phyloP scores from a whole-genome alignment of 2,888 invertebrate species.

The Leptogaster cylindrica region DNA sequence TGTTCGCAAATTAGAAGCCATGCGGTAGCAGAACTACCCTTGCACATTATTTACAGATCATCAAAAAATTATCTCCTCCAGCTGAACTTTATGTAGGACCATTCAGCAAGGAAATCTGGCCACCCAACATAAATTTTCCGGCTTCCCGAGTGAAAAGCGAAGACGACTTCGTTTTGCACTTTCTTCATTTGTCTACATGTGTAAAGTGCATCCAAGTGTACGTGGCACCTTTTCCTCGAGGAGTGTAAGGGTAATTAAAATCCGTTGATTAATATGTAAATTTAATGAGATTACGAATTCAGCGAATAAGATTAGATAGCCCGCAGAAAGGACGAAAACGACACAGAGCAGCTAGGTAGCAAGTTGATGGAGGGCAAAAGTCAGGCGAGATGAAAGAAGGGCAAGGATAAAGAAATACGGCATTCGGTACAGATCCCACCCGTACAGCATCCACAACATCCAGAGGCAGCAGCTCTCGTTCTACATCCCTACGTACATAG shows the following conservation, averaged over 20 bases:
- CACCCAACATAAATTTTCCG: not conserved
- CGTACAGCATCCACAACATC: not conserved
- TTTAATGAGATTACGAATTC: slow-evolving; percentile 96
- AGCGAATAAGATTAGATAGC: slow-evolving; percentile 73
- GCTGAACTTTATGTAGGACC: not conserved
- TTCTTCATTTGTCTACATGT: slow-evolving; percentile 39
- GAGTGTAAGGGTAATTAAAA: slow-evolving; percentile 88
- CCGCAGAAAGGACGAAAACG: slow-evolving; percentile 24
- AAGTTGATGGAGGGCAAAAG: not conserved
- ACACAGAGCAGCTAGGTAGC: not conserved
- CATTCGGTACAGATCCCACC: slow-evolving; percentile 15
- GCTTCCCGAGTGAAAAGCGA: not conserved
- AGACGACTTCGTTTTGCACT: slow-evolving; percentile 21
- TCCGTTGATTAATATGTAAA: slow-evolving; percentile 98
- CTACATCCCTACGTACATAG: not conserved
- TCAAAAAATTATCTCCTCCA: slow-evolving; percentile 21
- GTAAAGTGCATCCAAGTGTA: slow-evolving; percentile 32
- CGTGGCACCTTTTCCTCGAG: slow-evolving; percentile 43
- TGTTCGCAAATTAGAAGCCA: no score
- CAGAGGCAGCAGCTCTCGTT: slow-evolving; percentile 1
- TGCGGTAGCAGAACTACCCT: no score
- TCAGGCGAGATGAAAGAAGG: not conserved
- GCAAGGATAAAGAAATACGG: slow-evolving; percentile 2
- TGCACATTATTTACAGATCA: slow-evolving; percentile 10
- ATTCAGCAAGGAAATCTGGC: not conserved